phyloP scores from a whole-genome alignment of 2,113 vertebrate genomes.

The Crocuta crocuta region DNA sequence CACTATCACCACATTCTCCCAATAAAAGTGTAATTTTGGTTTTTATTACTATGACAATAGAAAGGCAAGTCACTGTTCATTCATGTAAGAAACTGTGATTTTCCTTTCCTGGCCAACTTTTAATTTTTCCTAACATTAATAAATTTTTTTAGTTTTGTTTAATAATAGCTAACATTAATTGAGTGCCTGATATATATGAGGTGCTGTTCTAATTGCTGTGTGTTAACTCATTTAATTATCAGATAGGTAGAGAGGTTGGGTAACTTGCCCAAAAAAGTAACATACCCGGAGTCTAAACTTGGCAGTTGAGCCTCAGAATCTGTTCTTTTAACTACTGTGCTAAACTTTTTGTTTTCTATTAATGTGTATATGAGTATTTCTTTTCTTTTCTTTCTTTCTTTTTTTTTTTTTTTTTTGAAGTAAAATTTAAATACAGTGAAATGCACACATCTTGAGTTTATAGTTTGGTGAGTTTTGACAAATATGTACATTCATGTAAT shows the following conservation, averaged over 20 bases:
- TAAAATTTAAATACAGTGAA: slow-evolving; percentile 19
- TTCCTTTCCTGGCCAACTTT: not conserved
- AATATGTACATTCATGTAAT: not conserved
- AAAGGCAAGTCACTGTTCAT: not conserved
- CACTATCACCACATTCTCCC: not conserved
- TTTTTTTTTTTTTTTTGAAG: not conserved
- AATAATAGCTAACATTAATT: not conserved
- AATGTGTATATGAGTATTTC: not conserved
- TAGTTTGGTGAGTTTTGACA: slow-evolving; percentile 5
- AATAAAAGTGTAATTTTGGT: not conserved
- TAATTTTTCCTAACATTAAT: slow-evolving; percentile 12
- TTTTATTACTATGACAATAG: not conserved
- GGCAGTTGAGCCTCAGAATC: not conserved
- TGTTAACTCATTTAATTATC: not conserved
- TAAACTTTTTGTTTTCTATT: not conserved
- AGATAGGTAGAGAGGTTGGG: not conserved
- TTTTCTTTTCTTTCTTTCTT: not conserved
- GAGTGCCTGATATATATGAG: not conserved
- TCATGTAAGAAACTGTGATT: not conserved
- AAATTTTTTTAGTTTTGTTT: not conserved
- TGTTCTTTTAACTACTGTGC: not conserved
- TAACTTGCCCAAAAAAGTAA: not conserved
- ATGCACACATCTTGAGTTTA: slow-evolving; percentile 17
- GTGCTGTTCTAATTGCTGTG: not conserved
- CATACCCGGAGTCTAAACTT: not conserved